Evolutionary conservation across 2,888 invertebrate genomes (phyloP).

Genomic region (Erannis defoliaria): DNA sequence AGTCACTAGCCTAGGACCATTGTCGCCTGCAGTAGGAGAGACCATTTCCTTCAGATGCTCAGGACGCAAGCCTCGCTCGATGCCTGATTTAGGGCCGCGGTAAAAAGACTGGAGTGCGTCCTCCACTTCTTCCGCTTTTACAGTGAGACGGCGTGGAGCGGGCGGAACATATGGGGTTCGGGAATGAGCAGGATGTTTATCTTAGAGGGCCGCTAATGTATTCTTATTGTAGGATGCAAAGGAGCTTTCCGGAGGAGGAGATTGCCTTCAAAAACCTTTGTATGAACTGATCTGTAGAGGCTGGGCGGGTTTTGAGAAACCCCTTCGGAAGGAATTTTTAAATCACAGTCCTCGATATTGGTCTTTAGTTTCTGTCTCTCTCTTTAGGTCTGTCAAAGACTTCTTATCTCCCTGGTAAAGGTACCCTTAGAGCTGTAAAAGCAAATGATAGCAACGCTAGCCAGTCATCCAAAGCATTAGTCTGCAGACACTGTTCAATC

Average conservation of each 20-base stretch:
- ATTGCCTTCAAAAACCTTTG: slow-evolving; percentile 1
- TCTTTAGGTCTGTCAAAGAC: slow-evolving; percentile 1
- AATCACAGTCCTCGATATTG: background rate
- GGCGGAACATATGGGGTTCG: background rate
- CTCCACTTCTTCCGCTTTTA: background rate
- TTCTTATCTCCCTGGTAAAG: background rate
- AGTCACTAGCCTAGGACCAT: too few relatives aligned
- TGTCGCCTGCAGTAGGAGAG: too few relatives aligned
- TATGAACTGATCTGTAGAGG: background rate
- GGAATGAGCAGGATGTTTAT: background rate
- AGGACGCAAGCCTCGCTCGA: too few relatives aligned
- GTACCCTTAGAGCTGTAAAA: background rate
- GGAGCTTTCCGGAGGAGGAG: background rate
- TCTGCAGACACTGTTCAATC: background rate
- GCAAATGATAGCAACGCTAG: background rate
- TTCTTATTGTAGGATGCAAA: background rate
- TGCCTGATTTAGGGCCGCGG: too few relatives aligned
- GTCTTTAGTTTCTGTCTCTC: too few relatives aligned
- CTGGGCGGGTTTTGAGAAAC: too few relatives aligned
- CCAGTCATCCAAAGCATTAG: background rate
- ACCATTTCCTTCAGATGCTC: too few relatives aligned
- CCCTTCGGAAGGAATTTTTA: background rate
- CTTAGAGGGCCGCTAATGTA: background rate
- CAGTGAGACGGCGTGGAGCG: background rate
- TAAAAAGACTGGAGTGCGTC: background rate